Conservation (phyloP, 2,113 vertebrate species). For the Poecilia latipinna region DNA sequence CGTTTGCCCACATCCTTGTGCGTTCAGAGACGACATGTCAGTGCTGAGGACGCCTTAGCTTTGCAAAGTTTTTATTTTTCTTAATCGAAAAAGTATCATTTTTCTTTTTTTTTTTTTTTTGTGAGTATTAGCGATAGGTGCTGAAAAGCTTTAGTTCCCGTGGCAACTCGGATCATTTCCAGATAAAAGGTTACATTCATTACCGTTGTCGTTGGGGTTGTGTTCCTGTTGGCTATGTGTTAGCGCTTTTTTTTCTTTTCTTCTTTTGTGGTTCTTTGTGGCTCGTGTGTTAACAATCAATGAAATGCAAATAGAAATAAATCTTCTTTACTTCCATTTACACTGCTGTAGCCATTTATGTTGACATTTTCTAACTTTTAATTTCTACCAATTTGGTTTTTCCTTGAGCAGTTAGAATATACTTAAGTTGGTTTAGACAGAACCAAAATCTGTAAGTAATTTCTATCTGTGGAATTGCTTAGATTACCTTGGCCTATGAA, state of each 20-base stretch:
- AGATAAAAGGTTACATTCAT: constrained; percentile 40
- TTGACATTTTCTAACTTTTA: too few relatives aligned
- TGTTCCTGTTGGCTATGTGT: constrained; percentile 36
- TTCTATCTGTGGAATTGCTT: too few relatives aligned
- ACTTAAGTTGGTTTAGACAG: too few relatives aligned
- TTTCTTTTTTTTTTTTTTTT: constrained; percentile 16
- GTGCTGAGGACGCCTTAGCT: constrained; percentile 21
- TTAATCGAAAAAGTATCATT: constrained; percentile 43
- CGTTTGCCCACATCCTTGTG: constrained; percentile 30
- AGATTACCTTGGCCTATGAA: too few relatives aligned
- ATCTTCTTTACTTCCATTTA: constrained; percentile 6
- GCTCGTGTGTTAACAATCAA: constrained; percentile 39
- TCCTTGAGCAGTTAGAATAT: too few relatives aligned
- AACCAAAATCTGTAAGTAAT: too few relatives aligned
- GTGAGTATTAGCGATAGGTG: constrained; percentile 24
- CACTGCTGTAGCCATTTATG: too few relatives aligned
- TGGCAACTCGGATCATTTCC: constrained; percentile 32
- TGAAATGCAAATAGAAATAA: constrained; percentile 47
- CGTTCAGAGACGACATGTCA: constrained; percentile 16
- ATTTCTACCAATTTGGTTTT: too few relatives aligned
- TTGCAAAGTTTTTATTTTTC: constrained; percentile 32
- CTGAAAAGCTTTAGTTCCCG: constrained; percentile 38
- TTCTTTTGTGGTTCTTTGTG: constrained; percentile 22
- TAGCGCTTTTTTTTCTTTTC: constrained; percentile 39
- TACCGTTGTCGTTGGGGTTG: constrained; percentile 26